Conservation (phyloP, 2,113 vertebrate species). For the Cyprinodon brontotheroides region DNA sequence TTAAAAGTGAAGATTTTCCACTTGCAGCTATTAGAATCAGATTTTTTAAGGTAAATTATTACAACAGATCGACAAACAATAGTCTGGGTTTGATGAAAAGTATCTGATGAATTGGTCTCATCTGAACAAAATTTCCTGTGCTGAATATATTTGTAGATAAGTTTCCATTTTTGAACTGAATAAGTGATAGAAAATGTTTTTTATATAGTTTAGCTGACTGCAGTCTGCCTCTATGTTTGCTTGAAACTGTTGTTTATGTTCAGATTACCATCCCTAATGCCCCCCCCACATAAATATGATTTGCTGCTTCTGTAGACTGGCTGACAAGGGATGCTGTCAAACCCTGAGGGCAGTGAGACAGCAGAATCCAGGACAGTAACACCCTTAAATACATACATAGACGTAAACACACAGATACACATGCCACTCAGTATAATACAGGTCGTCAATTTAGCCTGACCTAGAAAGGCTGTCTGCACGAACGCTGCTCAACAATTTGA, state of each 20-base stretch:
- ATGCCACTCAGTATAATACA: conserved; percentile 52
- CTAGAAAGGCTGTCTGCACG: conserved; percentile 73
- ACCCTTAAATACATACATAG: conserved; percentile 23
- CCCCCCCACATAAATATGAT: background rate
- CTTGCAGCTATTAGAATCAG: too few relatives aligned
- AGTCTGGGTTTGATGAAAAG: too few relatives aligned
- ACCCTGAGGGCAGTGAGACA: conserved; percentile 63
- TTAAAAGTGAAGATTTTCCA: too few relatives aligned
- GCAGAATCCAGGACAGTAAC: conserved; percentile 57
- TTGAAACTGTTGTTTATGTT: conserved; percentile 43
- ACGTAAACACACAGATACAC: conserved; percentile 27
- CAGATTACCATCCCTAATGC: conserved; percentile 31
- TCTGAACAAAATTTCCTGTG: too few relatives aligned
- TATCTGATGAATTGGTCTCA: too few relatives aligned
- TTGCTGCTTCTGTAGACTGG: conserved; percentile 4
- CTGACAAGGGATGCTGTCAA: conserved; percentile 15
- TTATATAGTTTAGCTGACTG: background rate
- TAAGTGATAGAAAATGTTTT: background rate
- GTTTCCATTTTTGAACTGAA: background rate
- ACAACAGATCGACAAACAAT: too few relatives aligned
- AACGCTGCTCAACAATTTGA: conserved; percentile 52
- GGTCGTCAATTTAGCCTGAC: conserved; percentile 73
- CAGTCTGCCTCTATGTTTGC: background rate
- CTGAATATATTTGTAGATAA: background rate
- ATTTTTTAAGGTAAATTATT: too few relatives aligned